Evolutionary conservation across 1,140 invertebrate genomes (phyloP).

Genomic region (Orchestia grillus): DNA sequence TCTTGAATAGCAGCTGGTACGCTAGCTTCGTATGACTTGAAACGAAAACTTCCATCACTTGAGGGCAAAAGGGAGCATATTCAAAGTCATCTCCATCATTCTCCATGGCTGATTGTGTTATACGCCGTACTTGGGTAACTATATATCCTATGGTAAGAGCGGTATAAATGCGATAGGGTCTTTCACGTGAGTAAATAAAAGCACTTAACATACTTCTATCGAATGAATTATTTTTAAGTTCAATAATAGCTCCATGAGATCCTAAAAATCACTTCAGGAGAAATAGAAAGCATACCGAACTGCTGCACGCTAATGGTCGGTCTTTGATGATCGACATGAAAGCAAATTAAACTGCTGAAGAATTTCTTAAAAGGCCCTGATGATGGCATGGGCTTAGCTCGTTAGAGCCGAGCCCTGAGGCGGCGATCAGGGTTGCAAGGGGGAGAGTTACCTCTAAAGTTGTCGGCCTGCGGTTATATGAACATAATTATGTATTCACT

Average conservation of each 20-base stretch:
- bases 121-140: not conserved
- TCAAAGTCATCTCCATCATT: not conserved
- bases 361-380: not conserved
- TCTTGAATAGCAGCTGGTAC: not conserved
- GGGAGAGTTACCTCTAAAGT: not conserved
- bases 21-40: not conserved
- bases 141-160: not conserved
- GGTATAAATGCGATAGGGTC: not conserved
- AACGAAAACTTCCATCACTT: not conserved
- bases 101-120: not conserved
- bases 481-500: too few species aligned
- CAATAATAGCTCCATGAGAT: not conserved
- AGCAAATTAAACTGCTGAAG: slow-evolving; percentile 1
- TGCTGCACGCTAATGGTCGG: not conserved
- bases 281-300: not conserved
- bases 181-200: not conserved
- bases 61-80: not conserved
- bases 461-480: not conserved
- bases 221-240: not conserved
- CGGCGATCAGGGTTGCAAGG: not conserved
- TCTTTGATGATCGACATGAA: not conserved
- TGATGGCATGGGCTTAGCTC: not conserved
- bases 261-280: not conserved
- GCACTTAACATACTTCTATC: not conserved
- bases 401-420: not conserved